These are phyloP conservation scores for Xestia sexstrigata DNA, from an alignment of 2,888 invertebrate genomes.

Conservation along the genomic window DNA sequence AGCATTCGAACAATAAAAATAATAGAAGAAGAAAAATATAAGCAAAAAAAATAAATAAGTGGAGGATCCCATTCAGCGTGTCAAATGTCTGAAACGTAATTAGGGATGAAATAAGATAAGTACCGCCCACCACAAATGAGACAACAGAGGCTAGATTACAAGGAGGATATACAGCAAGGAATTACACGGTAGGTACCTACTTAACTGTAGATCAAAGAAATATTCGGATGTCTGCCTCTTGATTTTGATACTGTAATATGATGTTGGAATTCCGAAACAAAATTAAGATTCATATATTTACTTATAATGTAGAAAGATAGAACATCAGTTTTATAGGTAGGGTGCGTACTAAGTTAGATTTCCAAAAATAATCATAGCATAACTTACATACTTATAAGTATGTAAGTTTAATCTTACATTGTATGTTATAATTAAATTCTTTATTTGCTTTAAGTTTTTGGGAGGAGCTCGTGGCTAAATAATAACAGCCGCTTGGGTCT, in stretches of 20 bases:
- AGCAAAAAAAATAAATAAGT: not conserved
- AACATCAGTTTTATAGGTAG: not conserved
- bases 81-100: slow-evolving; percentile 54
- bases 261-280: not conserved
- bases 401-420: no score
- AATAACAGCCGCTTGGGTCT: no score
- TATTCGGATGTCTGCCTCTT: not conserved
- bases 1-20: not conserved
- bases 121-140: slow-evolving; percentile 32
- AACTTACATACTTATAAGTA: no score
- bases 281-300: not conserved
- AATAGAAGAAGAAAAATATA: not conserved
- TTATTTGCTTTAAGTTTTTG: no score
- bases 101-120: slow-evolving; percentile 45
- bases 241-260: not conserved
- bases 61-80: slow-evolving; percentile 20
- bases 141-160: slow-evolving; percentile 26
- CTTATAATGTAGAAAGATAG: not conserved
- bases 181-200: not conserved
- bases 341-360: no score
- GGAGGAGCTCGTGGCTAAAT: no score
- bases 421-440: no score
- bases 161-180: slow-evolving; percentile 16
- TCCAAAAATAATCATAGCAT: no score
- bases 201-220: slow-evolving; percentile 4